Conservation (phyloP, 1,140 invertebrate species). For the Leguminivora glycinivorella region DNA sequence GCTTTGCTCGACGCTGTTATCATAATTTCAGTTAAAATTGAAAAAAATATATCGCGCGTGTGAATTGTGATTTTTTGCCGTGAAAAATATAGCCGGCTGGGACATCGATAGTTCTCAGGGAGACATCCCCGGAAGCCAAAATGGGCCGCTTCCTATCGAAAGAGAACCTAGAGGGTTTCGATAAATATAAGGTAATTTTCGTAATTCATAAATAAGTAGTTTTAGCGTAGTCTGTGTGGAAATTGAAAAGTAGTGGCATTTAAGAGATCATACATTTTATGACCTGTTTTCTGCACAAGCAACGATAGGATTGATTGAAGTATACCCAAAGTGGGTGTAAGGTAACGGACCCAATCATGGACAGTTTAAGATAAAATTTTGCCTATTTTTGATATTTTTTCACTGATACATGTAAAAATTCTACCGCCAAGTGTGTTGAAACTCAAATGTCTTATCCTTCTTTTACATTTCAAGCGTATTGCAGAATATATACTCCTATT, state of each 20-base stretch:
- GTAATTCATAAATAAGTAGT: constrained; percentile 18
- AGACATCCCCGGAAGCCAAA: constrained; percentile 19
- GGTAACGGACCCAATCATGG: no score
- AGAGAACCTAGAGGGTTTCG: constrained; percentile 72
- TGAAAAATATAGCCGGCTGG: background rate
- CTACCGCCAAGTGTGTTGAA: no score
- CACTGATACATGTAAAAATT: no score
- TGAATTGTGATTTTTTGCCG: constrained; percentile 13
- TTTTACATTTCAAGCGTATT: no score
- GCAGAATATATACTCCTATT: no score
- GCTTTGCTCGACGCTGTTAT: background rate
- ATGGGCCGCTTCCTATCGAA: constrained; percentile 71
- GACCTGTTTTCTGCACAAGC: no score
- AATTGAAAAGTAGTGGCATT: background rate
- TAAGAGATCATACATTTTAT: no score
- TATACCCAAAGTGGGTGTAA: no score
- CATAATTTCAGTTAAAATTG: background rate
- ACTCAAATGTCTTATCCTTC: no score
- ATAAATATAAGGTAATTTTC: constrained; percentile 73
- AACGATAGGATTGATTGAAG: no score
- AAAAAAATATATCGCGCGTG: background rate
- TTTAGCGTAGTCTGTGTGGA: background rate
- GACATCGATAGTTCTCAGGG: background rate
- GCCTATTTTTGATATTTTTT: no score
- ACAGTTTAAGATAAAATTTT: no score